These are phyloP conservation scores for Hexactinellida sp. DNA, from an alignment of 37 sponge, comb jelly and placozoan genomes.

Conservation along the genomic window DNA sequence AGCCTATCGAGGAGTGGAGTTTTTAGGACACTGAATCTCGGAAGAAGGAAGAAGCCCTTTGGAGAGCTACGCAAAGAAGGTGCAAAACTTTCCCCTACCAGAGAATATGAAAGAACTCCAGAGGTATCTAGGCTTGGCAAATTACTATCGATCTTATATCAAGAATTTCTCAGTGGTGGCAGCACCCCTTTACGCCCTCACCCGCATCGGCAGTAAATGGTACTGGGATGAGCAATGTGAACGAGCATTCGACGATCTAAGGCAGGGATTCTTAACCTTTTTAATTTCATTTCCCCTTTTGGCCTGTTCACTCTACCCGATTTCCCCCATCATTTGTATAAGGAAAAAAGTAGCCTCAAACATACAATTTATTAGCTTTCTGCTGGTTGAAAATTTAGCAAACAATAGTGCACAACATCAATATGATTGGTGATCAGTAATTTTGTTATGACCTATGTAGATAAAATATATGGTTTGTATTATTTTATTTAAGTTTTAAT, in stretches of 20 bases:
- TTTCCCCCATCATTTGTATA: no score
- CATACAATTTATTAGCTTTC: no score
- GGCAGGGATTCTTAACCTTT: background rate
- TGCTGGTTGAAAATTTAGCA: no score
- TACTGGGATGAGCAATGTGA: background rate
- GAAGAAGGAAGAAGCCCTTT: background rate
- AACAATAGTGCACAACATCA: no score
- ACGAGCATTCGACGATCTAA: background rate
- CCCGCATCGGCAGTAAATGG: background rate
- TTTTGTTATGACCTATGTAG: no score
- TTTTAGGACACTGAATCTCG: background rate
- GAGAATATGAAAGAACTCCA: background rate
- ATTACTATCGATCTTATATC: background rate
- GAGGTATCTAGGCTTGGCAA: background rate
- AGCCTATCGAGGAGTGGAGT: background rate
- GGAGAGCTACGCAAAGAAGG: background rate
- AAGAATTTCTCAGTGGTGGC: background rate
- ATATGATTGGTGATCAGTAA: no score
- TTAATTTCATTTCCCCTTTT: background rate
- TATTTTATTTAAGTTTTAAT: no score
- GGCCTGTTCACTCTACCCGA: no score
- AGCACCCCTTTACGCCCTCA: background rate
- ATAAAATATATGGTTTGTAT: no score
- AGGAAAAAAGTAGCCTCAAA: no score
- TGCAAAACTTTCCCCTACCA: background rate